Percentiles rank a stretch among this genome's conserved stretches.
phyloP scores from a whole-genome alignment of 2,888 invertebrate genomes.

The Nemotelus pantherinus region DNA sequence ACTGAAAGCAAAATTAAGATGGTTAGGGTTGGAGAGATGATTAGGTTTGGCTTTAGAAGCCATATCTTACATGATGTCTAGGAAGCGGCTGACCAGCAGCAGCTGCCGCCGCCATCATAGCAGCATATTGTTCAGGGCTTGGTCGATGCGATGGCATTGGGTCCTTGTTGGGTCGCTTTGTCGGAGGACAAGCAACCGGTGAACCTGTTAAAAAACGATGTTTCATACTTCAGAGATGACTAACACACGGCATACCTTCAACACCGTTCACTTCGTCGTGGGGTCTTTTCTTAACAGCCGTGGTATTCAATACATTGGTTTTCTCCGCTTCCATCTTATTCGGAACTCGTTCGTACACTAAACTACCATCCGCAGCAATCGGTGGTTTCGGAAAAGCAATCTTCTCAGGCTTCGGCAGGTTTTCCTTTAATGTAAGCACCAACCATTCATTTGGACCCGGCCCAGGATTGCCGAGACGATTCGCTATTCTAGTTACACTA shows the following conservation, averaged over 20 bases:
- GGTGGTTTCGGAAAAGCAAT: slow-evolving; percentile 91
- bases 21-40: background rate
- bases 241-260: slow-evolving; percentile 75
- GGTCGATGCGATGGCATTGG: slow-evolving; percentile 77
- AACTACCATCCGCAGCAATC: slow-evolving; percentile 87
- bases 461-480: slow-evolving; percentile 73
- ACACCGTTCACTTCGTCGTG: slow-evolving; percentile 90
- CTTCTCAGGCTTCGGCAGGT: slow-evolving; percentile 82
- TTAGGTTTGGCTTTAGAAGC: background rate
- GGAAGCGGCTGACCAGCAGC: slow-evolving; percentile 76
- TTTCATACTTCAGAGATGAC: background rate
- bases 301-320: slow-evolving; percentile 33
- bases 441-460: slow-evolving; percentile 68
- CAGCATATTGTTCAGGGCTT: slow-evolving; percentile 76
- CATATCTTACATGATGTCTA: slow-evolving; percentile 71
- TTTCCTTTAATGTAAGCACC: slow-evolving; percentile 65
- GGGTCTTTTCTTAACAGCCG: slow-evolving; percentile 79
- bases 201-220: slow-evolving; percentile 51
- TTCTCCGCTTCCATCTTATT: slow-evolving; percentile 74
- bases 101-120: slow-evolving; percentile 74
- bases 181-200: slow-evolving; percentile 69
- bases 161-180: slow-evolving; percentile 85
- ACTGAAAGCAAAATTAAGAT: slow-evolving; percentile 63
- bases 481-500: slow-evolving; percentile 77
- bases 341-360: slow-evolving; percentile 86